Base-by-base conservation (phyloP, 1,140 invertebrate genomes). In the Ceratina calcarata region DNA sequence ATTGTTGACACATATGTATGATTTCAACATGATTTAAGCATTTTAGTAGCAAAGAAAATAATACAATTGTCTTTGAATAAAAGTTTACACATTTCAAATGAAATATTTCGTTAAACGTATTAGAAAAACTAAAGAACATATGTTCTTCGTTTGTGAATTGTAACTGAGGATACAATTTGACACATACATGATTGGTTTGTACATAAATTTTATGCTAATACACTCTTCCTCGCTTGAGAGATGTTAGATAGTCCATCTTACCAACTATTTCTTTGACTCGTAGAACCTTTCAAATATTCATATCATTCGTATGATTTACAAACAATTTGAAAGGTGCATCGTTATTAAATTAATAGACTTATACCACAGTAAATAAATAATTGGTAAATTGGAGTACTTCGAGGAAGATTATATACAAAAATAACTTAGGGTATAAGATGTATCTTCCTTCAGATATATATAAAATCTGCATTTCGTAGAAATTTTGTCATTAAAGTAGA, bases 341-440 rank as follows among this genome's bases (percentile, higher is more conserved):
- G 2, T 45, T 45, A 8, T 45, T 32, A 71, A 80, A 68, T 45
- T 57, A 58, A 12, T 51, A 24, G 22, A 82, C 37, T 20, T 51
- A 82, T 69, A 72, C 20, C 60, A 79, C 64, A 71, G 75, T 80
- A 22, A 65, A 68, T 27, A 81, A 85, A 86, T 67, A 16, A 77
- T 79, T 84, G 82, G 64, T 68, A 85, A 83, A 61, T 66, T 84
- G 78, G 53, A 84, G 79, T 73, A 49, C 61, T n/a, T 58, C 77
- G 58, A 72, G 72, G 73, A 81, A 62, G 72, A 72, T 85, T 72
- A 85, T 85, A 77, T 85, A 84, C 78, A 85, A 84, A 85, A 85
- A 85, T 85, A 85, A 85, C 67, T 83, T 85, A 79, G 80, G 53
- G 60, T 60, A 67, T 83, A 82, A 83, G 22, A 60, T 62, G 53